Evolutionary conservation across 1,140 invertebrate genomes (phyloP).

Genomic region (Drosophila sulfurigaster): DNA sequence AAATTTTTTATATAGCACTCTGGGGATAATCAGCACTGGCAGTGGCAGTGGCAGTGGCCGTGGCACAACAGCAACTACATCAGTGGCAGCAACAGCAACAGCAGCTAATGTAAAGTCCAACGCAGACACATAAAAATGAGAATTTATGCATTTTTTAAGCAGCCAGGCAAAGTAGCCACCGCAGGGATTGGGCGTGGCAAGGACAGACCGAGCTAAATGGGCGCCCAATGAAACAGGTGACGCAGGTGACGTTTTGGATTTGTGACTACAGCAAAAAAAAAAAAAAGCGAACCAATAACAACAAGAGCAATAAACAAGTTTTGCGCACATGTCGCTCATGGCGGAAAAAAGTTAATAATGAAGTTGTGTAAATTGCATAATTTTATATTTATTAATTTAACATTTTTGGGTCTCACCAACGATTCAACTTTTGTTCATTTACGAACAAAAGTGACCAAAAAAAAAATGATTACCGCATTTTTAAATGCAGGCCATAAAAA

Average conservation of each 20-base stretch:
- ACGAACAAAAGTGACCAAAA: conserved; percentile 22
- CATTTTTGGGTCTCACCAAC: conserved; percentile 44
- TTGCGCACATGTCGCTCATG: conserved; percentile 59
- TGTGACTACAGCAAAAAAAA: conserved; percentile 54
- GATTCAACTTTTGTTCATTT: conserved; percentile 47
- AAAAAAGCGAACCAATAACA: conserved; percentile 50
- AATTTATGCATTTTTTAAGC: conserved; percentile 75
- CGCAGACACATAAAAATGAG: conserved; percentile 80
- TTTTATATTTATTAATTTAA: conserved; percentile 72
- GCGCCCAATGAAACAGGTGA: conserved; percentile 50
- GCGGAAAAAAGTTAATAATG: conserved; percentile 67
- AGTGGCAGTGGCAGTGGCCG: not conserved
- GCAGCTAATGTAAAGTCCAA: conserved; percentile 78
- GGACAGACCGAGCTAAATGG: conserved; percentile 18
- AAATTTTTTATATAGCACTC: conserved; percentile 78
- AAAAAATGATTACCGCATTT: conserved; percentile 51
- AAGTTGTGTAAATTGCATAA: conserved; percentile 78
- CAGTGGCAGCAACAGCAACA: conserved; percentile 33
- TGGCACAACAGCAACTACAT: conserved; percentile 30
- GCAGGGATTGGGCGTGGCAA: conserved; percentile 37
- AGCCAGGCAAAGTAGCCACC: conserved; percentile 58
- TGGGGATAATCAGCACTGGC: conserved; percentile 67
- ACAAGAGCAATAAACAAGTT: conserved; percentile 51
- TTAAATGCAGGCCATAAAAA: conserved; percentile 59
- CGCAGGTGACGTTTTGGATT: conserved; percentile 78